Evolutionary conservation across 1,140 invertebrate genomes (phyloP).

Genomic region (Caenorhabditis brenneri): DNA sequence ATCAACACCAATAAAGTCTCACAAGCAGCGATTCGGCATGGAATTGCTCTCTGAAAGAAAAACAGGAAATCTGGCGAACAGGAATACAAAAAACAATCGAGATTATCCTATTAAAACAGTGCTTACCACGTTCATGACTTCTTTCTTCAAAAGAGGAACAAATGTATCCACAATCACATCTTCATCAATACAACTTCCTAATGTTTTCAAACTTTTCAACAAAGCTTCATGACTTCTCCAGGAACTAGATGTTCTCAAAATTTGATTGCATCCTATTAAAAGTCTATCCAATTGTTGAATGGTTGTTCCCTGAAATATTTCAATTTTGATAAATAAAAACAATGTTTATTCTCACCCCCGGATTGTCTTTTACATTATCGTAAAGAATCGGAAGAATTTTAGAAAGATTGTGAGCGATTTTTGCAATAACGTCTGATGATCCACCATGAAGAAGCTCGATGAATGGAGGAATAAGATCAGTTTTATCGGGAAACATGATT

Average conservation of each 20-base stretch:
- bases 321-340: background rate
- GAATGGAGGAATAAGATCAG: conserved; percentile 61
- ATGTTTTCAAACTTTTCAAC: conserved; percentile 58
- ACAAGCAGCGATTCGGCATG: conserved; percentile 72
- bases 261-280: conserved; percentile 64
- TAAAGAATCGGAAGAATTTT: conserved; percentile 61
- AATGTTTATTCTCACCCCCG: background rate
- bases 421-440: conserved; percentile 64
- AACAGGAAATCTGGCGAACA: conserved; percentile 7
- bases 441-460: conserved; percentile 67
- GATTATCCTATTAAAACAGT: background rate
- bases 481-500: conserved; percentile 56
- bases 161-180: conserved; percentile 61
- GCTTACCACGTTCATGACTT: conserved; percentile 58
- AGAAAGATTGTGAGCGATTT: conserved; percentile 62
- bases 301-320: conserved; percentile 53
- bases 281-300: conserved; percentile 63
- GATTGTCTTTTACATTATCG: conserved; percentile 36
- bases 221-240: conserved; percentile 68
- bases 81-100: too few relatives aligned
- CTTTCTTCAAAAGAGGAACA: conserved; percentile 66
- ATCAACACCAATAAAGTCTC: conserved; percentile 71
- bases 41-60: conserved; percentile 72
- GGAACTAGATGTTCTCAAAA: conserved; percentile 64
- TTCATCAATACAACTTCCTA: conserved; percentile 55